phyloP scores from a whole-genome alignment of 2,888 invertebrate species.

The Lissonota sp. region DNA sequence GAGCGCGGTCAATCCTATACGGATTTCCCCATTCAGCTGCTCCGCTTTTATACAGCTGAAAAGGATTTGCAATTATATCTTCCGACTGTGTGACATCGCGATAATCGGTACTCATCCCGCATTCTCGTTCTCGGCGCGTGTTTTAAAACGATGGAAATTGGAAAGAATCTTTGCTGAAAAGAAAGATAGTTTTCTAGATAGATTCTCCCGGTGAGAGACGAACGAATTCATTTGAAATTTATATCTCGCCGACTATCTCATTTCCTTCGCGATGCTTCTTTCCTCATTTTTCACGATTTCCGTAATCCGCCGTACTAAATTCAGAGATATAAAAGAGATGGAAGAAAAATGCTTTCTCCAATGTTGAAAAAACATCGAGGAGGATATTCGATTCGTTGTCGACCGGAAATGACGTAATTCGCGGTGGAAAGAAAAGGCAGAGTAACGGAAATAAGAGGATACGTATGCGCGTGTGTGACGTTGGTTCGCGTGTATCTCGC shows the following conservation, averaged over 20 bases:
- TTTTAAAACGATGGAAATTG: conserved; percentile 6
- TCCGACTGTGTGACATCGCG: background rate
- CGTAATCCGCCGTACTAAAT: conserved; percentile 14
- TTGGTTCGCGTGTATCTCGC: conserved; percentile 7
- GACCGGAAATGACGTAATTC: conserved; percentile 1
- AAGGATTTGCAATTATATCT: conserved; percentile 64
- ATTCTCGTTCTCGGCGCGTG: background rate
- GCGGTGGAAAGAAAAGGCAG: background rate
- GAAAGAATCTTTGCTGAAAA: background rate
- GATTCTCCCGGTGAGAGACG: no score
- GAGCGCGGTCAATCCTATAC: conserved; percentile 21
- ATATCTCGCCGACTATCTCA: background rate
- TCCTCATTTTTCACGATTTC: conserved; percentile 29
- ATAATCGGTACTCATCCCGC: conserved; percentile 16
- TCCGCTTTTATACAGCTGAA: conserved; percentile 55
- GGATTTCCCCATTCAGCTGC: conserved; percentile 64
- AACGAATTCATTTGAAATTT: no score
- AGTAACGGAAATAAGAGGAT: background rate
- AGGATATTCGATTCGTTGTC: background rate
- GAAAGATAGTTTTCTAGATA: no score
- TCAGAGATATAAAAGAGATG: background rate
- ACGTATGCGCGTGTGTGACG: conserved; percentile 37
- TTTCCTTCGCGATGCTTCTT: background rate
- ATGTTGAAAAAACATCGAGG: background rate
- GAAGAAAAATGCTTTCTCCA: background rate